Percentiles rank a stretch among this genome's conserved stretches.
These are phyloP conservation scores for Chanos chanos DNA, from an alignment of 2,797 vertebrate species.

Conservation along the genomic window DNA sequence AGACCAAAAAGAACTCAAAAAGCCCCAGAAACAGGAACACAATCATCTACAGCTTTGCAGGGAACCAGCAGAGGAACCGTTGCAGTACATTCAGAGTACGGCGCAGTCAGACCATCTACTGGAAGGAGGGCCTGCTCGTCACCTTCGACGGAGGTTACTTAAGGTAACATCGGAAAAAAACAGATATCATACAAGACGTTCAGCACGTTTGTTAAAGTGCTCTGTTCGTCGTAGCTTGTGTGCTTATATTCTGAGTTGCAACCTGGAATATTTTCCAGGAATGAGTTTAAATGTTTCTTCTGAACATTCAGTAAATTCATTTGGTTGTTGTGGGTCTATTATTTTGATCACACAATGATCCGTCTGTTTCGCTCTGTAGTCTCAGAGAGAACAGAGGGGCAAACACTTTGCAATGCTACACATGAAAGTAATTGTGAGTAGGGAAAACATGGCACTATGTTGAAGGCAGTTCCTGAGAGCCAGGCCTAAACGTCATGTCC, in stretches of 20 bases:
- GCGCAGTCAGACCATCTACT: conserved; percentile 94
- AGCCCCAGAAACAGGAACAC: conserved; percentile 71
- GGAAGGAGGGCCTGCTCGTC: conserved; percentile 96
- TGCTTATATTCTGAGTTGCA: too few species aligned
- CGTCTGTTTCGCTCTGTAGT: neutral
- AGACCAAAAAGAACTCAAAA: conserved; percentile 75
- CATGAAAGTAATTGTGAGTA: neutral
- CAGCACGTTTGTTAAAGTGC: too few species aligned
- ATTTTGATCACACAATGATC: neutral
- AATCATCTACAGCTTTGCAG: conserved; percentile 88
- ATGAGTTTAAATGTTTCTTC: neutral
- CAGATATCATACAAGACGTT: too few species aligned
- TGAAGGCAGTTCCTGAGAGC: neutral
- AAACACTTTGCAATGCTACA: neutral
- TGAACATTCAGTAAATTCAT: neutral
- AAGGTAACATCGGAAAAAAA: conserved; percentile 80
- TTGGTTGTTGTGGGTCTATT: neutral
- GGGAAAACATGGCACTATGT: neutral
- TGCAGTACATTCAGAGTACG: conserved; percentile 96
- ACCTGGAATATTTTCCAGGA: too few species aligned
- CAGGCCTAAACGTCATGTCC: neutral
- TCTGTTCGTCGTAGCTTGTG: too few species aligned
- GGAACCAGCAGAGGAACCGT: conserved; percentile 80
- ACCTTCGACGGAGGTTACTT: conserved; percentile 95
- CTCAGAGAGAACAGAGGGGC: neutral